Conservation (phyloP, 2,888 invertebrate species). For the Hydrotaea diabolus region DNA sequence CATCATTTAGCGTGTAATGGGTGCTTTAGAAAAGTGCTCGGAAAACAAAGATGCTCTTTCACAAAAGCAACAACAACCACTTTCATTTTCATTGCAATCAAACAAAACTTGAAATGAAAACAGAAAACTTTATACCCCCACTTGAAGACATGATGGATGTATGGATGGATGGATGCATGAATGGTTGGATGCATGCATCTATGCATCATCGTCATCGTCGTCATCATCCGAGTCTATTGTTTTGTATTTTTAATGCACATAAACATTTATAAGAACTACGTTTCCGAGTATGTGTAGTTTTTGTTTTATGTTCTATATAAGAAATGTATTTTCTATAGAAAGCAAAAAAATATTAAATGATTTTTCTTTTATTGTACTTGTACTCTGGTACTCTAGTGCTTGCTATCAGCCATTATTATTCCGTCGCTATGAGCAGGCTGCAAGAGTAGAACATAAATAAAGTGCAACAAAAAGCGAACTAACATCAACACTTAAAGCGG, state of each 20-base stretch:
- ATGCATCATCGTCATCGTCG: slow-evolving; percentile 15
- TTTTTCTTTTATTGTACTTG: too few relatives aligned
- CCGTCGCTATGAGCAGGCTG: too few relatives aligned
- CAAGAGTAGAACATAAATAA: too few relatives aligned
- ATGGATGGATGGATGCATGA: slow-evolving; percentile 16
- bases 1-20: slow-evolving; percentile 13
- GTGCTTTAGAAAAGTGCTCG: neutral
- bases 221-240: slow-evolving; percentile 12
- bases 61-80: slow-evolving; percentile 1
- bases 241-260: neutral
- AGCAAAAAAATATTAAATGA: too few relatives aligned
- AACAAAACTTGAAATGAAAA: slow-evolving; percentile 4
- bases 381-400: neutral
- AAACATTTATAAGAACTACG: neutral
- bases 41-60: slow-evolving; percentile 15
- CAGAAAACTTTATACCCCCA: slow-evolving; percentile 2
- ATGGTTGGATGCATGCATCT: neutral
- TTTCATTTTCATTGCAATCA: slow-evolving; percentile 19
- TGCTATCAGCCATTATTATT: neutral
- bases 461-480: too few relatives aligned
- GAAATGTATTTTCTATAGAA: neutral
- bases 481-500: too few relatives aligned
- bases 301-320: slow-evolving; percentile 13
- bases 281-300: neutral
- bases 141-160: neutral